These are phyloP conservation scores for Elanoides forficatus DNA, from an alignment of 2,113 vertebrate genomes.

Conservation along the genomic window DNA sequence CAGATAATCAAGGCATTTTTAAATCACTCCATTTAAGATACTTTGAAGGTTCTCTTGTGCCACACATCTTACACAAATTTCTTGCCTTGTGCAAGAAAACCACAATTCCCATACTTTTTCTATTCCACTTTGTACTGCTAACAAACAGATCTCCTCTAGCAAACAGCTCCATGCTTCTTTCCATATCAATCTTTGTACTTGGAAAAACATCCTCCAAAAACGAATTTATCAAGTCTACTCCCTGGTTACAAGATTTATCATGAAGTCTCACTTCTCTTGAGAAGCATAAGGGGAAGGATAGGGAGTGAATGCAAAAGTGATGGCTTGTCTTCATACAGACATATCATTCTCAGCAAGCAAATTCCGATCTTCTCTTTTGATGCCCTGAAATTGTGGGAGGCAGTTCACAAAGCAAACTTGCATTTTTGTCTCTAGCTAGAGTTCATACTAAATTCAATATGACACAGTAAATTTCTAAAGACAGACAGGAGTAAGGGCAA, in stretches of 20 bases:
- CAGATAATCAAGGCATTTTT: background rate
- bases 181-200: background rate
- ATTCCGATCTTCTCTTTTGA: background rate
- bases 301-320: background rate
- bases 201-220: background rate
- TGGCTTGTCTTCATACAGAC: background rate
- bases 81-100: background rate
- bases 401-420: background rate
- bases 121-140: background rate
- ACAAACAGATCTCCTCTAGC: background rate
- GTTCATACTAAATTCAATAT: constrained; percentile 1
- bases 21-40: background rate
- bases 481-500: background rate
- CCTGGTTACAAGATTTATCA: background rate
- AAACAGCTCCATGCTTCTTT: background rate
- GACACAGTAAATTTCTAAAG: constrained; percentile 2
- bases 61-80: background rate
- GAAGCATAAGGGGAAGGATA: background rate
- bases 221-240: background rate
- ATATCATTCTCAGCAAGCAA: background rate
- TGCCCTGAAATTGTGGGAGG: background rate
- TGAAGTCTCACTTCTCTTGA: background rate
- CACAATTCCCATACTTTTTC: background rate
- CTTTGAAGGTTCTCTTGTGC: background rate
- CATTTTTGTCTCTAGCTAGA: background rate